Conservation (phyloP, 2,888 invertebrate species). For the Neocrepidodera transversa region DNA sequence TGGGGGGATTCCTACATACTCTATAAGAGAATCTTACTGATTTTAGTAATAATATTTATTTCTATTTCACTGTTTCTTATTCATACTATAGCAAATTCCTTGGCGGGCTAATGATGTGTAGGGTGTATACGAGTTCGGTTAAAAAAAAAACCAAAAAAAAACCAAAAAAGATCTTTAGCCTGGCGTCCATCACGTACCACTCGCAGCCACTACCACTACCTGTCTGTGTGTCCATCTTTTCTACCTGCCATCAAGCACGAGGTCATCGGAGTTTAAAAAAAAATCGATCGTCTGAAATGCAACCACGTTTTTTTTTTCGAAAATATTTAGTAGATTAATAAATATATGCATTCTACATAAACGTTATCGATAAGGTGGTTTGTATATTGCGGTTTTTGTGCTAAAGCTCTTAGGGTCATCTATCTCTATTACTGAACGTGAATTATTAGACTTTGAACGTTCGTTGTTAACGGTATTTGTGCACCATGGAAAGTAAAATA, state of each 20-base stretch:
- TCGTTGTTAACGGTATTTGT: slow-evolving; percentile 18
- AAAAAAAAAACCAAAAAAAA: neutral
- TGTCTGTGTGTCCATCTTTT: neutral
- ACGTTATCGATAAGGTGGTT: slow-evolving; percentile 25
- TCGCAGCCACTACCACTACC: neutral
- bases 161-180: neutral
- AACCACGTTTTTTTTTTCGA: too few relatives aligned
- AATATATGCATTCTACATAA: slow-evolving; percentile 21
- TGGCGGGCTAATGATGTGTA: slow-evolving; percentile 32
- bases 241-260: neutral
- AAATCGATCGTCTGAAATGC: too few relatives aligned
- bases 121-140: slow-evolving; percentile 30
- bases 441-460: slow-evolving; percentile 31
- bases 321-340: neutral
- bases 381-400: slow-evolving; percentile 14
- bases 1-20: too few relatives aligned
- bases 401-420: slow-evolving; percentile 9
- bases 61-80: too few relatives aligned
- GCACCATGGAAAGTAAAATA: slow-evolving; percentile 27
- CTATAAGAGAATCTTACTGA: too few relatives aligned
- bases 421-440: slow-evolving; percentile 30
- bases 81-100: too few relatives aligned
- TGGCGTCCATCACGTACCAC: slow-evolving; percentile 11
- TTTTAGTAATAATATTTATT: too few relatives aligned
- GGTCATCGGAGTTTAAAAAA: neutral